Percentiles rank a stretch among this genome's conserved stretches.
These are phyloP conservation scores for Leptonema lineaticorne DNA, from an alignment of 1,140 invertebrate species.

Conservation along the genomic window DNA sequence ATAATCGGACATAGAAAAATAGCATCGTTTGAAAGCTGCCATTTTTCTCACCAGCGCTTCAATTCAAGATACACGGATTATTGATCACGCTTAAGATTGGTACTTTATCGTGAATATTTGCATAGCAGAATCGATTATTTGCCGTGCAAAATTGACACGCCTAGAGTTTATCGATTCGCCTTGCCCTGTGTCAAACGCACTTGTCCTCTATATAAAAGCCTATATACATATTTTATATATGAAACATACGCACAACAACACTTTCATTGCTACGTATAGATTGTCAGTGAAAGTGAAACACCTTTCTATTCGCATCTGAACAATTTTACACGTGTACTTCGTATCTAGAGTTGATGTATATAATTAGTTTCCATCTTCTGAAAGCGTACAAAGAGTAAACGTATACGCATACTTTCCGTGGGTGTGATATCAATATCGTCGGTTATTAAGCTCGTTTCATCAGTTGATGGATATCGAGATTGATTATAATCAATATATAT, in stretches of 20 bases:
- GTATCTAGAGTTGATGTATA: background rate
- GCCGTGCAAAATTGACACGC: background rate
- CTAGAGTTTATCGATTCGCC: background rate
- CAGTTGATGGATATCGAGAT: too few species aligned
- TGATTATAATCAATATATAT: too few species aligned
- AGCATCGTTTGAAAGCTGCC: too few species aligned
- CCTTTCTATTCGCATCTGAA: conserved; percentile 7
- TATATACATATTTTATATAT: background rate
- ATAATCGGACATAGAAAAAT: too few species aligned
- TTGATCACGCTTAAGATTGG: too few species aligned
- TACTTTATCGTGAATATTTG: too few species aligned
- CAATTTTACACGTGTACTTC: background rate
- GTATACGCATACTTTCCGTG: too few species aligned
- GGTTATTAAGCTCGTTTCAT: too few species aligned
- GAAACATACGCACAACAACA: background rate
- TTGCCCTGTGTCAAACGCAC: too few species aligned
- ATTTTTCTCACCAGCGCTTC: too few species aligned
- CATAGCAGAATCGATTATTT: background rate
- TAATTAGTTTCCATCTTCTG: background rate
- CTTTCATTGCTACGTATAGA: conserved; percentile 13
- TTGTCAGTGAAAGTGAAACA: conserved; percentile 10
- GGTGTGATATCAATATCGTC: too few species aligned
- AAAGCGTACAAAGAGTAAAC: background rate
- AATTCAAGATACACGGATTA: too few species aligned
- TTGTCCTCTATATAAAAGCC: background rate